phyloP scores from a whole-genome alignment of 2,797 vertebrate genomes.

The Fistularia tabacaria region DNA sequence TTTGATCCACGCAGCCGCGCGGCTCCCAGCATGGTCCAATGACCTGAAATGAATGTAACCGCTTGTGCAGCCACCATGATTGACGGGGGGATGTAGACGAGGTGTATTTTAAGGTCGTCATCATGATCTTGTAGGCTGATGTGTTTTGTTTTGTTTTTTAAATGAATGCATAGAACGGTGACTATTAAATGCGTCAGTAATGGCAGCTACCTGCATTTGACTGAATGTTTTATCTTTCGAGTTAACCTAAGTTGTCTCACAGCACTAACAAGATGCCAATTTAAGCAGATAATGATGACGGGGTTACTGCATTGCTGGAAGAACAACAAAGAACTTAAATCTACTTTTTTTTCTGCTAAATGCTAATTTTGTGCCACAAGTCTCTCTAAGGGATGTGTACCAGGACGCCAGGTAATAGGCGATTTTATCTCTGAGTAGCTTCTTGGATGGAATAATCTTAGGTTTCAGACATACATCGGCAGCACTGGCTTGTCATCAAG shows the following conservation, averaged over 20 bases:
- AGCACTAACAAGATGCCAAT: slow-evolving; percentile 1
- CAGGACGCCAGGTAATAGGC: slow-evolving; percentile 3
- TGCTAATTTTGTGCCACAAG: slow-evolving; percentile 6
- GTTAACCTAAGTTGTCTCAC: too few species aligned
- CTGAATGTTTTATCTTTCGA: slow-evolving; percentile 8
- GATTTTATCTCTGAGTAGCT: slow-evolving; percentile 15
- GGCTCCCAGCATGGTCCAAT: slow-evolving; percentile 13
- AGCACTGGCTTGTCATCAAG: too few species aligned
- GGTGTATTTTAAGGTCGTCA: slow-evolving; percentile 6
- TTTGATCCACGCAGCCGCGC: slow-evolving; percentile 6
- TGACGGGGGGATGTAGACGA: slow-evolving; percentile 1
- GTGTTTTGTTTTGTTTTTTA: slow-evolving; percentile 8
- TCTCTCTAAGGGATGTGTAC: too few species aligned
- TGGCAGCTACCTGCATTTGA: neutral
- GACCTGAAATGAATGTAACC: slow-evolving; percentile 24
- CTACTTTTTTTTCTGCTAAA: slow-evolving; percentile 13
- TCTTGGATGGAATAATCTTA: neutral
- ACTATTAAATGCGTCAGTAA: neutral
- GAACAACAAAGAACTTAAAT: slow-evolving; percentile 7
- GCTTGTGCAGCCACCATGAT: slow-evolving; percentile 11
- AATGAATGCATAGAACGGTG: slow-evolving; percentile 9
- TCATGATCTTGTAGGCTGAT: slow-evolving; percentile 16
- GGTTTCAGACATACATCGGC: slow-evolving; percentile 3
- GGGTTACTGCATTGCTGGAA: slow-evolving; percentile 1
- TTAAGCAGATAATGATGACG: slow-evolving; percentile 10